These are phyloP conservation scores for Drosophila equinoxialis DNA, from an alignment of 1,140 invertebrate genomes.

Conservation along the genomic window DNA sequence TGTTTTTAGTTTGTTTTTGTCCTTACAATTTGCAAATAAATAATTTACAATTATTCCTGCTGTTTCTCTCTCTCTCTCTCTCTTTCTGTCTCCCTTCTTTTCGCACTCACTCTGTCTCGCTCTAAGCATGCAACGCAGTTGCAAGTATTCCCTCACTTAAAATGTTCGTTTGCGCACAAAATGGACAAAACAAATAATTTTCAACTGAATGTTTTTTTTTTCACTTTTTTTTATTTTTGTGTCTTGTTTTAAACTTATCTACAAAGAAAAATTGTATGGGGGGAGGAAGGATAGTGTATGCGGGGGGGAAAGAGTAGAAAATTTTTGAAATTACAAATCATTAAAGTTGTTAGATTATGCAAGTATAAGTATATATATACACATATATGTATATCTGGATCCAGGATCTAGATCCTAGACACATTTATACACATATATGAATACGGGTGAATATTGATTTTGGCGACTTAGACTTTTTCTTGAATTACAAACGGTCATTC, in stretches of 20 bases:
- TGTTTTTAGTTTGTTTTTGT: slow-evolving; percentile 6
- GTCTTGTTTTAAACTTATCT: slow-evolving; percentile 13
- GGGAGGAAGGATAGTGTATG: background rate
- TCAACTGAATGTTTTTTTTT: slow-evolving; percentile 6
- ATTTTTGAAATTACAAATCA: slow-evolving; percentile 11
- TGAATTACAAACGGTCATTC: slow-evolving; percentile 16
- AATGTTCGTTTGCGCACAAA: slow-evolving; percentile 12
- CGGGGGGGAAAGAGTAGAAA: slow-evolving; percentile 1
- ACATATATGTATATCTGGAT: background rate
- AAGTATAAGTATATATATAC: background rate
- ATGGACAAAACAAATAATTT: slow-evolving; percentile 5
- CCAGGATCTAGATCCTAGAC: background rate
- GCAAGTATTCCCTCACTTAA: background rate
- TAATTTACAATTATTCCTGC: slow-evolving; percentile 1
- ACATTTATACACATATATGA: slow-evolving; percentile 1
- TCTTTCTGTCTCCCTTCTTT: background rate
- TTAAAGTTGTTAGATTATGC: slow-evolving; percentile 10
- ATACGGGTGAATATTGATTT: slow-evolving; percentile 10
- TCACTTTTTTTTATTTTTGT: slow-evolving; percentile 9
- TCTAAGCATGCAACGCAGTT: background rate
- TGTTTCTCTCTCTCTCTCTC: background rate
- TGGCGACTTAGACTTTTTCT: slow-evolving; percentile 20
- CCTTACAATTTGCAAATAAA: slow-evolving; percentile 13
- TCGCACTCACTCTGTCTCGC: background rate
- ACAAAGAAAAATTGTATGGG: slow-evolving; percentile 7